phyloP scores from a whole-genome alignment of 2,888 invertebrate species.

The Tromatobia lineatoria region DNA sequence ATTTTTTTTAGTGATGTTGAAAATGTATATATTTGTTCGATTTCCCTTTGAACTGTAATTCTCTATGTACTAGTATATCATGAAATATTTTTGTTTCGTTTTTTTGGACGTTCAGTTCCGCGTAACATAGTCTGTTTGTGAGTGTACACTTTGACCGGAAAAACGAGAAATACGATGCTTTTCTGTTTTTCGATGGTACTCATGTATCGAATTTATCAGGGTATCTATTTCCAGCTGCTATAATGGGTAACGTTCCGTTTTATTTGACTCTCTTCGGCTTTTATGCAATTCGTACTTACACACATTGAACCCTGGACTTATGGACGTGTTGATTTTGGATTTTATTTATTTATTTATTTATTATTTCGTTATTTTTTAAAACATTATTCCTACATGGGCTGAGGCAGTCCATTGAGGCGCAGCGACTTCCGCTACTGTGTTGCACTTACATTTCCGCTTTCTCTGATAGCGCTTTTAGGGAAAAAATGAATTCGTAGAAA shows the following conservation, averaged over 20 bases:
- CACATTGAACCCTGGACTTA: too few species aligned
- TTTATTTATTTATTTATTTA: too few species aligned
- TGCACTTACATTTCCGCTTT: too few species aligned
- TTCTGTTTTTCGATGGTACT: background rate
- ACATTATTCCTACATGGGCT: too few species aligned
- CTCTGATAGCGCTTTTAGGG: too few species aligned
- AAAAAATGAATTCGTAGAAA: too few species aligned
- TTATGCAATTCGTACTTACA: background rate
- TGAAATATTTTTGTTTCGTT: background rate
- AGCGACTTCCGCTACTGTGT: too few species aligned
- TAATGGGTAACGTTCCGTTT: constrained; percentile 17
- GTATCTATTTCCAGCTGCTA: constrained; percentile 22
- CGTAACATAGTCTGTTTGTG: background rate
- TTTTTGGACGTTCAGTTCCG: background rate
- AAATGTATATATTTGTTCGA: background rate
- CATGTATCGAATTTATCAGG: constrained; percentile 38
- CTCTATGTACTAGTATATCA: background rate
- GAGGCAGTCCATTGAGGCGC: too few species aligned
- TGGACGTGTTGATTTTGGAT: too few species aligned
- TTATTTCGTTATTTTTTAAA: too few species aligned
- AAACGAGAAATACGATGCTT: constrained; percentile 21
- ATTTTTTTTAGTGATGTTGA: background rate
- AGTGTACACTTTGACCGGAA: background rate
- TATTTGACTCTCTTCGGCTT: background rate
- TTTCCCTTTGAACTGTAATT: background rate